Evolutionary conservation across 2,797 vertebrate species (phyloP).

Genomic region (Rallus crepitans): DNA sequence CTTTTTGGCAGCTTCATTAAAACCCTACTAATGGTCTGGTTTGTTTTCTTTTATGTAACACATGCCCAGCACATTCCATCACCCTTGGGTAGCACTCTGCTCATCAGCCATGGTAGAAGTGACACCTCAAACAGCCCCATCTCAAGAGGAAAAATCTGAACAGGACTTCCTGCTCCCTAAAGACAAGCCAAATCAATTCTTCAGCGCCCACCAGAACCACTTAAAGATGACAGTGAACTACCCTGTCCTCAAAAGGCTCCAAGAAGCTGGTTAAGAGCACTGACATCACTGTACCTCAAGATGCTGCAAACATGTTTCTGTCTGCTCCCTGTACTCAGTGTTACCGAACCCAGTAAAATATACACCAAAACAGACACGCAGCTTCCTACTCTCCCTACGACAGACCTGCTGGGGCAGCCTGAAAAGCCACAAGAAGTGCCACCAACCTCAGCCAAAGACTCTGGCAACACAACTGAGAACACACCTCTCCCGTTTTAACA

Average conservation of each 20-base stretch:
- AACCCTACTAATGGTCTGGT: neutral
- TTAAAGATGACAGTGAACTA: neutral
- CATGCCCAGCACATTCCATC: fast-evolving
- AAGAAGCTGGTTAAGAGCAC: neutral
- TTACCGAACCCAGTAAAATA: neutral
- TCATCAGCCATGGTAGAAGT: fast-evolving
- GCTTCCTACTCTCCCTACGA: neutral
- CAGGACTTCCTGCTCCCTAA: neutral
- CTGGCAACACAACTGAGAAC: neutral
- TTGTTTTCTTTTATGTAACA: neutral
- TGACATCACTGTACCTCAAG: fast-evolving
- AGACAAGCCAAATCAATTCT: neutral
- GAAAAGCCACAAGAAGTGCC: neutral
- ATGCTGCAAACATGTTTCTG: fast-evolving
- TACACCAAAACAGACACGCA: neutral
- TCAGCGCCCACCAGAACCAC: neutral
- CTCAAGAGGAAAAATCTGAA: neutral
- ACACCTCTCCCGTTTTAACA: neutral
- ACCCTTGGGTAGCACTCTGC: fast-evolving
- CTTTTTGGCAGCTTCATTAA: neutral
- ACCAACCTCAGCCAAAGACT: neutral
- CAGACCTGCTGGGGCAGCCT: neutral
- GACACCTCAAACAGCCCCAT: neutral
- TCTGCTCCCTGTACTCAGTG: fast-evolving
- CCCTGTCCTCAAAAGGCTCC: neutral